phyloP scores from a whole-genome alignment of 2,888 invertebrate species.

The Pterobdella sp. region DNA sequence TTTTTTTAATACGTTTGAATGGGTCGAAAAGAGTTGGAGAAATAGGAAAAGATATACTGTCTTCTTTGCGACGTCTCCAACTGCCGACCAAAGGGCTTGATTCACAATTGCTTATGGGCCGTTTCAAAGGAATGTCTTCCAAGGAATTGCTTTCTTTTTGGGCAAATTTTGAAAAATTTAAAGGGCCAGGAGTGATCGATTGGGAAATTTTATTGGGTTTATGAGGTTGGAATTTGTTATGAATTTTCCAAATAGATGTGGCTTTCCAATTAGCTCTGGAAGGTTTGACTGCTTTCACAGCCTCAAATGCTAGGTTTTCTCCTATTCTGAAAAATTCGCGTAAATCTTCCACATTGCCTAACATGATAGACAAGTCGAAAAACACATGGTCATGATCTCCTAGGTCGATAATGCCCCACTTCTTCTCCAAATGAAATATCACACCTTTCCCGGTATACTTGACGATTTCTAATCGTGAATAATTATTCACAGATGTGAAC shows the following conservation, averaged over 20 bases:
- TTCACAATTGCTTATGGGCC: background rate
- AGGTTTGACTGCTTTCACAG: constrained; percentile 50
- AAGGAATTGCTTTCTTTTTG: background rate
- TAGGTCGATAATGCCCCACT: constrained; percentile 52
- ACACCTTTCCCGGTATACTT: constrained; percentile 46
- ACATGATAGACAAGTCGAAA: constrained; percentile 50
- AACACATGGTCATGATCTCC: constrained; percentile 53
- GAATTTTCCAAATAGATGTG: constrained; percentile 49
- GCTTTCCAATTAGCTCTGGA: constrained; percentile 51
- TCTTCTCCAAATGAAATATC: constrained; percentile 51
- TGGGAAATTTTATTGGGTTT: background rate
- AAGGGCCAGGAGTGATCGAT: background rate
- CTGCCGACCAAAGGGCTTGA: background rate
- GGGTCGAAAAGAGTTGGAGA: background rate
- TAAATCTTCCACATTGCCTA: constrained; percentile 48
- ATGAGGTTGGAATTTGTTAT: constrained; percentile 37
- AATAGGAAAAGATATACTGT: background rate
- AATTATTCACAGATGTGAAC: background rate
- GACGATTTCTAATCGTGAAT: constrained; percentile 38
- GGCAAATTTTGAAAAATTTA: background rate
- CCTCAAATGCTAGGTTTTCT: constrained; percentile 50
- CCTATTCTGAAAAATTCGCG: constrained; percentile 48
- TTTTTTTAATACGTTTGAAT: background rate
- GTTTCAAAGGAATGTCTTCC: background rate
- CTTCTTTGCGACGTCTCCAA: background rate